Base-by-base conservation (phyloP, 2,888 invertebrate species). In the Cantharis nigra region DNA sequence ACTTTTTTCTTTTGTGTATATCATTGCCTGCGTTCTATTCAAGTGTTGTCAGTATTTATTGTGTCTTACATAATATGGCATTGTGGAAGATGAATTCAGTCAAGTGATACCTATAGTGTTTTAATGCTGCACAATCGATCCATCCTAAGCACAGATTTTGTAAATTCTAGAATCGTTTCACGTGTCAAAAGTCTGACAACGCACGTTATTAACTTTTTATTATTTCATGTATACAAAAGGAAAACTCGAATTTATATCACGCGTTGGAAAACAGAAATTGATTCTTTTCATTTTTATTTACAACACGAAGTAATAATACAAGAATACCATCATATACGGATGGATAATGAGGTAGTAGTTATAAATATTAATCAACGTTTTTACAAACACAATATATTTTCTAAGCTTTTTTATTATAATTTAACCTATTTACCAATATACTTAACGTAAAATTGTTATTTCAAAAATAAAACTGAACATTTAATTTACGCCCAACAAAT, bases 1-100 rank as follows among this genome's bases (percentile, higher is more conserved):
- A 73, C 62, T 65, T 71, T 73, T 26, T 33, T 23, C 69, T 69
- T 73, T 67, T 67, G 65, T 67, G n/a, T 26, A 49, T 49, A 49
- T 49, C 49, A 49, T 71, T 71, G 64, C 49, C 70, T 33, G 70
- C 49, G 18, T 70, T 30, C 20, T 28, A 71, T 63, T 63, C 62
- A 23, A 33, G 26, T 18, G 63, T 71, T 72, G 72, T 72, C 64
- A 30, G 30, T 26, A 28, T 63, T 67, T 67, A 67, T 67, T 67
- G 49, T 49, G 49, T 49, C 49, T 49, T 49, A 49, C 49, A 49
- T 67, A 20, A 67, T 23, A 13, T 20, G 23, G 13, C 11, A 23
- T 67, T 23, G 20, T 67, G 20, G n/a, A 67, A 67, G 26, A 67
- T 9, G 23, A 67, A 67, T 23, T 10, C 20, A 23, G 65, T 23